These are phyloP conservation scores for Taeniopygia guttata DNA, from an alignment of 2,797 vertebrate genomes.

Conservation along the genomic window DNA sequence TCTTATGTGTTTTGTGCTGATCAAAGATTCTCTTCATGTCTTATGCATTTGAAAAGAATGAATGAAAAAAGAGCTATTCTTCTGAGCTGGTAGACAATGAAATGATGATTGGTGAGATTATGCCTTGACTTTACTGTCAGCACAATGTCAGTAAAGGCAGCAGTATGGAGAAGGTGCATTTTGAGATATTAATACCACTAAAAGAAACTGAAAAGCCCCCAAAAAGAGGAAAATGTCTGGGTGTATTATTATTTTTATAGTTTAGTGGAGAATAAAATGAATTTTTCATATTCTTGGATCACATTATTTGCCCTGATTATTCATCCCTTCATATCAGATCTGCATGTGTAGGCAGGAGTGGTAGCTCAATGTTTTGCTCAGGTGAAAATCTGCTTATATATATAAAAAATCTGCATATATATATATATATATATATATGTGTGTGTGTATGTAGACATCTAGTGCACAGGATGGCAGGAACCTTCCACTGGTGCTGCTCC, in stretches of 20 bases:
- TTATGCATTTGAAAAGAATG: slow-evolving; percentile 32
- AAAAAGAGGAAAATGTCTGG: background rate
- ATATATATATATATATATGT: too few relatives aligned
- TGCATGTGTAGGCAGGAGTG: background rate
- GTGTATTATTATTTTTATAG: background rate
- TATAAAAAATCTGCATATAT: too few relatives aligned
- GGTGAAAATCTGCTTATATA: background rate
- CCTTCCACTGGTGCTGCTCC: background rate
- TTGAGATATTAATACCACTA: background rate
- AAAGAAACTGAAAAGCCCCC: slow-evolving; percentile 2
- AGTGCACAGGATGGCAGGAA: background rate
- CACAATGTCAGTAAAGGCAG: slow-evolving; percentile 40
- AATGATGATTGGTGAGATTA: slow-evolving; percentile 57
- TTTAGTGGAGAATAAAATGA: slow-evolving; percentile 1
- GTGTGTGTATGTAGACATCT: background rate
- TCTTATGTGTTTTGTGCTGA: slow-evolving; percentile 19
- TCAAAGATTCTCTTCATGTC: slow-evolving; percentile 50
- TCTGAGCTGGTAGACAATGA: slow-evolving; percentile 49
- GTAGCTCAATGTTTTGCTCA: background rate
- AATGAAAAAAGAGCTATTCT: slow-evolving; percentile 5
- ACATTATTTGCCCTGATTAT: background rate
- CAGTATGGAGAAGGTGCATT: background rate
- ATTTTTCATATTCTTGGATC: background rate
- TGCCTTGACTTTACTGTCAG: slow-evolving; percentile 47
- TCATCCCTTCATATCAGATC: background rate